Evolutionary conservation across 1,140 invertebrate species (phyloP).

Genomic region (Centruroides vittatus): DNA sequence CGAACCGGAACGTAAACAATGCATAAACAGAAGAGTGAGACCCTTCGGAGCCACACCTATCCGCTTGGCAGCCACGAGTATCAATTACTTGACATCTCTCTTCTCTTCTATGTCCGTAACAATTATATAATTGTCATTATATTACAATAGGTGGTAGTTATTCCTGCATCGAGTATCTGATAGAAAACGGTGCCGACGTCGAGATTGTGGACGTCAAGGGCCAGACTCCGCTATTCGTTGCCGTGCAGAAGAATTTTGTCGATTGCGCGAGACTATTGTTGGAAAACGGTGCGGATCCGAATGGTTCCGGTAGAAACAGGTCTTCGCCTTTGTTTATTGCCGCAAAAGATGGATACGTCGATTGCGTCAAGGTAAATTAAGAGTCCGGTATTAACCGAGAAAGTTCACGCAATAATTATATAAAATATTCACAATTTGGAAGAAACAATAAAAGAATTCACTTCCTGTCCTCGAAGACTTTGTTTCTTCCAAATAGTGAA

Average conservation of each 20-base stretch:
- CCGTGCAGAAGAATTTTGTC: slow-evolving; percentile 21
- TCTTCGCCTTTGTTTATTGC: no score
- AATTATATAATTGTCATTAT: not conserved
- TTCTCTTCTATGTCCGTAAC: no score
- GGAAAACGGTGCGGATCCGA: slow-evolving; percentile 16
- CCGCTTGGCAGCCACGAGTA: slow-evolving; percentile 21
- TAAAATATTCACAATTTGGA: no score
- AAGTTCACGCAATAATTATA: no score
- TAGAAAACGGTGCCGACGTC: slow-evolving; percentile 19
- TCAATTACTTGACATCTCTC: no score
- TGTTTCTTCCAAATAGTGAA: no score
- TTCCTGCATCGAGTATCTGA: slow-evolving; percentile 19
- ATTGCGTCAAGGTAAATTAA: no score
- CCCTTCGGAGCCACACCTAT: slow-evolving; percentile 18
- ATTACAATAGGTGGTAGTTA: slow-evolving; percentile 18
- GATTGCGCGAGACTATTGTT: slow-evolving; percentile 14
- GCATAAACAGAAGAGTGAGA: slow-evolving; percentile 13
- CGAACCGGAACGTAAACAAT: not conserved
- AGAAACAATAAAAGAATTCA: no score
- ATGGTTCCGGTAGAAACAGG: slow-evolving; percentile 14
- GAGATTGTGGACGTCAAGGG: slow-evolving; percentile 23
- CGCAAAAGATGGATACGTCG: no score
- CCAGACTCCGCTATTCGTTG: slow-evolving; percentile 25
- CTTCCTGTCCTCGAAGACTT: no score
- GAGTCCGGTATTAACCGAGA: no score